phyloP scores from a whole-genome alignment of 2,888 invertebrate species.

The Pseudanteris insignis region DNA sequence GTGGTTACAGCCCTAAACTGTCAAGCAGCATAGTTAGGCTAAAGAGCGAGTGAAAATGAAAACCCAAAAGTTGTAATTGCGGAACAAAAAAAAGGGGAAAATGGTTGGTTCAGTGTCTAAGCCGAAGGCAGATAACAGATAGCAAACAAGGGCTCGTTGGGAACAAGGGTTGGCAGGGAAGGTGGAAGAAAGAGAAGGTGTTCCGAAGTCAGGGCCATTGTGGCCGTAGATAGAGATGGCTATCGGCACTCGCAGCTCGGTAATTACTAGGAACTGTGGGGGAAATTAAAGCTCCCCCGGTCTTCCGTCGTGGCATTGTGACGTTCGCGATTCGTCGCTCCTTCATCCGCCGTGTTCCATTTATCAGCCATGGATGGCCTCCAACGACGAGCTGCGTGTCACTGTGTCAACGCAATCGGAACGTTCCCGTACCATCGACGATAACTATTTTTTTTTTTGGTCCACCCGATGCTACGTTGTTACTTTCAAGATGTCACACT shows the following conservation, averaged over 20 bases:
- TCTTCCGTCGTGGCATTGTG: constrained; percentile 61
- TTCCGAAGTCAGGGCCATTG: constrained; percentile 53
- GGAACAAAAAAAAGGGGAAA: constrained; percentile 22
- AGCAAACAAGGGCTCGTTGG: constrained; percentile 42
- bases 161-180: constrained; percentile 44
- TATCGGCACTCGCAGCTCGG: constrained; percentile 60
- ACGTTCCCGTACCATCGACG: constrained; percentile 44
- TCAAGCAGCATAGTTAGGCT: constrained; percentile 14
- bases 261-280: constrained; percentile 65
- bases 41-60: constrained; percentile 7
- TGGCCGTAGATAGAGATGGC: constrained; percentile 63
- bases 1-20: too few species aligned
- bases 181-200: constrained; percentile 23
- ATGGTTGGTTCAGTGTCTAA: constrained; percentile 28
- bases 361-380: constrained; percentile 58
- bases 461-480: too few species aligned
- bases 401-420: constrained; percentile 62
- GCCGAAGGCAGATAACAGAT: constrained; percentile 41
- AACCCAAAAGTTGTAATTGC: constrained; percentile 24
- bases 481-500: too few species aligned
- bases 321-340: constrained; percentile 52
- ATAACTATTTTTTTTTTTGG: constrained; percentile 38
- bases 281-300: constrained; percentile 65
- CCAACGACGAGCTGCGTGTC: constrained; percentile 57
- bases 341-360: constrained; percentile 59